These are phyloP conservation scores for Calephelis virginiensis DNA, from an alignment of 1,140 invertebrate species.

Conservation along the genomic window DNA sequence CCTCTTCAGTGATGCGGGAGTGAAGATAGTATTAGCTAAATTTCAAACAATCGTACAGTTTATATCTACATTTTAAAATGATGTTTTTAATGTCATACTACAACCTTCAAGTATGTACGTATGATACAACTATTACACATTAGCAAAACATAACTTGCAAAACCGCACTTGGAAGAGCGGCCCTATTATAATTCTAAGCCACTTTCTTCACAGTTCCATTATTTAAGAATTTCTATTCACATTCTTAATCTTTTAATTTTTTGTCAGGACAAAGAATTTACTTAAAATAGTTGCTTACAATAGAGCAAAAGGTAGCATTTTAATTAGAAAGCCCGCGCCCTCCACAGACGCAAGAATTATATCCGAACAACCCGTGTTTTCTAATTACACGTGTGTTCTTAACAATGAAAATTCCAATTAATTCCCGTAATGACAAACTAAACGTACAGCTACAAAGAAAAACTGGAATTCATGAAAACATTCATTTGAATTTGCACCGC, in stretches of 20 bases:
- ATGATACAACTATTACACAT: too few relatives aligned
- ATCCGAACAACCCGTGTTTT: constrained; percentile 56
- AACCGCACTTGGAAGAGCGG: too few relatives aligned
- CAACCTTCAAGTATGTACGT: too few relatives aligned
- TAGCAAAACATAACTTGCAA: too few relatives aligned
- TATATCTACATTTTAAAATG: too few relatives aligned
- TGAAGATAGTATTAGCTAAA: too few relatives aligned
- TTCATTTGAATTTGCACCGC: constrained; percentile 44
- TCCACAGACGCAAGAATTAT: constrained; percentile 53
- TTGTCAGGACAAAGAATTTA: constrained; percentile 8
- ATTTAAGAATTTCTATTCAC: not conserved
- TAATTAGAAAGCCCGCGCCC: constrained; percentile 41
- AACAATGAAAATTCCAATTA: constrained; percentile 75
- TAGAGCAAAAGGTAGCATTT: constrained; percentile 44
- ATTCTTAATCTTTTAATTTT: constrained; percentile 7
- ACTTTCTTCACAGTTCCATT: not conserved
- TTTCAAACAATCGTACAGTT: too few relatives aligned
- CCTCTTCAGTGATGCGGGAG: too few relatives aligned
- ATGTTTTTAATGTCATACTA: too few relatives aligned
- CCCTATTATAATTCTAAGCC: too few relatives aligned
- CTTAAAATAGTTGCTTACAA: constrained; percentile 18
- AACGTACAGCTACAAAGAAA: constrained; percentile 53
- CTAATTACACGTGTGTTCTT: constrained; percentile 69
- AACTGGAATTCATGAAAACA: constrained; percentile 45
- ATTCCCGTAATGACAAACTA: constrained; percentile 62